phyloP scores from a whole-genome alignment of 2,888 invertebrate genomes.

The Metalampra italica region DNA sequence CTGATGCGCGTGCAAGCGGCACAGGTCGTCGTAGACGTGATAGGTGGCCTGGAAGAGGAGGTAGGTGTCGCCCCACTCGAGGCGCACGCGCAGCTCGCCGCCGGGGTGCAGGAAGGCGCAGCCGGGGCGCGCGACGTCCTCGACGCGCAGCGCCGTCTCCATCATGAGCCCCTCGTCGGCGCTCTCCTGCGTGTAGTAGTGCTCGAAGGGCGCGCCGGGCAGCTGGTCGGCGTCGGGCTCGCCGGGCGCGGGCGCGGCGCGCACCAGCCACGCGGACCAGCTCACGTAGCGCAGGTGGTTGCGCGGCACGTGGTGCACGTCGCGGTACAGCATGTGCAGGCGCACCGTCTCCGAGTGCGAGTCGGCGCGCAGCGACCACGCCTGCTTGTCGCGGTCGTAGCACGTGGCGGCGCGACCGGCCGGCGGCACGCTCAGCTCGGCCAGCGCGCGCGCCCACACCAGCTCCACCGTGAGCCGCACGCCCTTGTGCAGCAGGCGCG shows the following conservation, averaged over 20 bases:
- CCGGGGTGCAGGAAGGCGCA: conserved; percentile 85
- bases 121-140: conserved; percentile 82
- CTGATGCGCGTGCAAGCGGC: conserved; percentile 88
- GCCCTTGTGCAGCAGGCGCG: conserved; percentile 80
- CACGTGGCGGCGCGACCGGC: conserved; percentile 80
- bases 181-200: conserved; percentile 89
- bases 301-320: conserved; percentile 87
- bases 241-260: conserved; percentile 70
- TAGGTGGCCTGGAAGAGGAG: conserved; percentile 89
- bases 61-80: conserved; percentile 91
- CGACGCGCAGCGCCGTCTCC: conserved; percentile 86
- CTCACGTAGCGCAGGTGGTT: conserved; percentile 85
- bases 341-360: conserved; percentile 86
- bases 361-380: conserved; percentile 88
- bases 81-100: conserved; percentile 85
- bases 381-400: conserved; percentile 88
- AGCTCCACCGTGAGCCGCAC: conserved; percentile 86
- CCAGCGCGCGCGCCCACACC: conserved; percentile 82
- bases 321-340: conserved; percentile 85
- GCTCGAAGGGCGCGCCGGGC: conserved; percentile 86
- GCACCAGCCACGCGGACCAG: conserved; percentile 84
- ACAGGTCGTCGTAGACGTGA: conserved; percentile 90
- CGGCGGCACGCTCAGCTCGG: conserved; percentile 74
- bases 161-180: conserved; percentile 89
- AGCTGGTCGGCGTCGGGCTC: conserved; percentile 82